Conservation (phyloP, 2,888 invertebrate species). For the Carterocephalus palaemon region DNA sequence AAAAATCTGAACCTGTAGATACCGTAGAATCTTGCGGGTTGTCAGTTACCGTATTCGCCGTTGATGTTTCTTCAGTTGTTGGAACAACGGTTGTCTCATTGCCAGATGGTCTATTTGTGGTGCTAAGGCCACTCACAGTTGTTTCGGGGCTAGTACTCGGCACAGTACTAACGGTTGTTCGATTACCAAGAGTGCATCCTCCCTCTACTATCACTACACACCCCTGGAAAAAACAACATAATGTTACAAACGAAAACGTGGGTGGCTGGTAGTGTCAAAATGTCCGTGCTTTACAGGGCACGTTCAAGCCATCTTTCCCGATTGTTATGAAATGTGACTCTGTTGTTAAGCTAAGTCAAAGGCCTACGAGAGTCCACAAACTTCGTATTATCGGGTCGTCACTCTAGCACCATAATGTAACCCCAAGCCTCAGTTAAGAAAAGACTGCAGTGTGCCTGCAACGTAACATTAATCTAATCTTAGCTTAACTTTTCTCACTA, state of each 20-base stretch:
- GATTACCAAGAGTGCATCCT: conserved; percentile 2
- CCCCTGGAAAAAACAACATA: neutral
- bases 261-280: neutral
- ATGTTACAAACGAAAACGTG: neutral
- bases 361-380: neutral
- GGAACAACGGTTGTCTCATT: too few species aligned
- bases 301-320: neutral
- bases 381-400: neutral
- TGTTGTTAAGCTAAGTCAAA: neutral
- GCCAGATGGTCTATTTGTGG: too few species aligned
- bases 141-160: too few species aligned
- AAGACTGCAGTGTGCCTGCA: neutral
- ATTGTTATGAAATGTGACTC: neutral
- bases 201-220: conserved; percentile 1
- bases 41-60: too few species aligned
- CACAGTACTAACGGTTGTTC: neutral
- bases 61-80: too few species aligned
- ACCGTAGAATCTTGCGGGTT: too few species aligned
- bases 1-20: too few species aligned
- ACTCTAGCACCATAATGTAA: neutral
- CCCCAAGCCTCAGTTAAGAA: neutral
- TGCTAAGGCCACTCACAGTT: too few species aligned
- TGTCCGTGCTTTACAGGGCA: neutral
- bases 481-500: neutral
- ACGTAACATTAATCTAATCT: neutral